phyloP scores from a whole-genome alignment of 2,113 vertebrate genomes.

The Cavia porcellus region DNA sequence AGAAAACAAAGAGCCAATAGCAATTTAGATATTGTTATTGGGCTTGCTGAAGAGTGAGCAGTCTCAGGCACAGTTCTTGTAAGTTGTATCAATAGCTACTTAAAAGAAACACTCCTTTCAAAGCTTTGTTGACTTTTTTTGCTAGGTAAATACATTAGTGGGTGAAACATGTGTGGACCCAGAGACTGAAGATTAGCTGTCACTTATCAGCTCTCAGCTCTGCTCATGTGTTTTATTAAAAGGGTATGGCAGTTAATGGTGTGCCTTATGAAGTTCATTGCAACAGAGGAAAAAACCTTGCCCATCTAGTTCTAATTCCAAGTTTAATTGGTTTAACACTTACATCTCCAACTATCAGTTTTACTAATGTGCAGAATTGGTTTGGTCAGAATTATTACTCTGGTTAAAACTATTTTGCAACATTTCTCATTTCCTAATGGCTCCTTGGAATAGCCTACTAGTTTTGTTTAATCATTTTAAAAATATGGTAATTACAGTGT shows the following conservation, averaged over 20 bases:
- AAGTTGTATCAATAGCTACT: background rate
- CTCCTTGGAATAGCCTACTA: background rate
- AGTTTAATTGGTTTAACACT: background rate
- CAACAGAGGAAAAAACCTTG: background rate
- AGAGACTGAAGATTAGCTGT: background rate
- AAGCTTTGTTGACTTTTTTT: conserved; percentile 4
- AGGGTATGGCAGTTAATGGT: background rate
- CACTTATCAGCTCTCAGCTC: background rate
- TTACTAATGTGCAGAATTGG: background rate
- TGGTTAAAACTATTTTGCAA: conserved; percentile 19
- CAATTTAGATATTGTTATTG: background rate
- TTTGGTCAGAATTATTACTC: background rate
- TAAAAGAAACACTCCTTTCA: background rate
- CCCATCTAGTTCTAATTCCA: background rate
- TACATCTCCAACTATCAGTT: background rate
- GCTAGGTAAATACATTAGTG: background rate
- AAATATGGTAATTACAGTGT: background rate
- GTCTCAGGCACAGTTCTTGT: background rate
- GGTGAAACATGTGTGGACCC: background rate
- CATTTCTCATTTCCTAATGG: background rate
- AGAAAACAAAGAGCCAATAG: background rate
- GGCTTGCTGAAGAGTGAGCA: background rate
- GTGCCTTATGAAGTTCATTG: background rate
- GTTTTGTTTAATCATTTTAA: conserved; percentile 26
- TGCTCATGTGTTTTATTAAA: conserved; percentile 36